Conservation (phyloP, 2,888 invertebrate species). For the Miltochrista miniata region DNA sequence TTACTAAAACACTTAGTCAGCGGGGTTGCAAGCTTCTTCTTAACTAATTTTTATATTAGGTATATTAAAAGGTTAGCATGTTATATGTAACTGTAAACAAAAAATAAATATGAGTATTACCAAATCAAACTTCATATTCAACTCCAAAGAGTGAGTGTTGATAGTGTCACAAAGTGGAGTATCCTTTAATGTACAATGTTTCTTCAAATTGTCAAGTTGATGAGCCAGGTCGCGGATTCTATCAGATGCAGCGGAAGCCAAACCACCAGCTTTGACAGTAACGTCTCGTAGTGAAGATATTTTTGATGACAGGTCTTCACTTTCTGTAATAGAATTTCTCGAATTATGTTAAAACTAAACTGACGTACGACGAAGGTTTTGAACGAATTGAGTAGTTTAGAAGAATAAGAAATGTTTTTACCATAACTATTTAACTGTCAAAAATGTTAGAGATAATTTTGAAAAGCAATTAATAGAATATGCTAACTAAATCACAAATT, state of each 20-base stretch:
- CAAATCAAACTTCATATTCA: constrained; percentile 85
- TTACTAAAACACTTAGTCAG: too few relatives aligned
- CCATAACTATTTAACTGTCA: too few relatives aligned
- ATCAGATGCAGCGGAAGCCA: constrained; percentile 81
- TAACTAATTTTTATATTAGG: not conserved
- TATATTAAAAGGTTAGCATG: too few relatives aligned
- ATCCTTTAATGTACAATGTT: constrained; percentile 88
- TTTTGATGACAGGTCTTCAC: constrained; percentile 81
- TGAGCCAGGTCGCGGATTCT: constrained; percentile 83
- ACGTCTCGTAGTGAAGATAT: constrained; percentile 83
- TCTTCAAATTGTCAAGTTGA: constrained; percentile 83
- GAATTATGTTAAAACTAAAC: too few relatives aligned
- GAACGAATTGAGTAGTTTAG: too few relatives aligned
- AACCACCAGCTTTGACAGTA: constrained; percentile 79
- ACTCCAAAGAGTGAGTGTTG: constrained; percentile 87
- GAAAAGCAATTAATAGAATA: too few relatives aligned
- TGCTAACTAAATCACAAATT: too few relatives aligned
- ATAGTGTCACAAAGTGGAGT: constrained; percentile 90
- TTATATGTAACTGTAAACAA: too few relatives aligned
- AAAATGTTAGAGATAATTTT: too few relatives aligned
- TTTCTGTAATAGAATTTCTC: constrained; percentile 64
- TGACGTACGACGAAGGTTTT: too few relatives aligned
- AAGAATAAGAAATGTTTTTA: too few relatives aligned
- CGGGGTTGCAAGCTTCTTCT: not conserved
- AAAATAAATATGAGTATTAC: constrained; percentile 51